Evolutionary conservation across 1,140 invertebrate species (phyloP).

Genomic region (Marisa cornuarietis): DNA sequence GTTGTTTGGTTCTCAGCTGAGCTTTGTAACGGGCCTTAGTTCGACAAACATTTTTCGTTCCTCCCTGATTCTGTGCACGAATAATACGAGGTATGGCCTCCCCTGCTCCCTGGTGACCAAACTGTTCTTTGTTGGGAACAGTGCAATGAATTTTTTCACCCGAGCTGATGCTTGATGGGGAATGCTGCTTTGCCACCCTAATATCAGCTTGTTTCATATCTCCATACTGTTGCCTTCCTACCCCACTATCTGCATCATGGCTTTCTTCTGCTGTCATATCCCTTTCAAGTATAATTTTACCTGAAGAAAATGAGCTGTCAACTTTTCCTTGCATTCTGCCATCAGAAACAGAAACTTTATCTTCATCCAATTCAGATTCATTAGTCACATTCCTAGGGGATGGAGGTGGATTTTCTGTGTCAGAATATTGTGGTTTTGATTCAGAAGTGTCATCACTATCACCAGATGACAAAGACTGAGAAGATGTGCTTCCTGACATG

Average conservation of each 20-base stretch:
- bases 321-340: neutral
- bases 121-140: neutral
- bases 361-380: neutral
- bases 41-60: slow-evolving; percentile 13
- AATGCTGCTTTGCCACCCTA: neutral
- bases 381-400: neutral
- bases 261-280: neutral
- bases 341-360: neutral
- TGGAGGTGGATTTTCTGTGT: neutral
- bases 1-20: slow-evolving; percentile 10
- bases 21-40: slow-evolving; percentile 24
- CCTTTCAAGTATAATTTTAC: neutral
- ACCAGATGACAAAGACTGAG: slow-evolving; percentile 1
- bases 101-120: neutral
- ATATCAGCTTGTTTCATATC: neutral
- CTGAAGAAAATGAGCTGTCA: neutral
- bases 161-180: neutral
- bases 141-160: neutral
- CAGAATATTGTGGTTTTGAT: neutral
- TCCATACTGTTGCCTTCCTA: neutral
- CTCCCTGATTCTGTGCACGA: slow-evolving; percentile 11
- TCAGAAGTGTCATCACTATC: slow-evolving; percentile 10
- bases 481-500: slow-evolving; percentile 16
- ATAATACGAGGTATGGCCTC: neutral
- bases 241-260: neutral